A percentile compares a stretch with the other conserved stretches of the same genome.
These are phyloP conservation scores for Thumatha senex DNA, from an alignment of 2,888 invertebrate genomes.

Conservation along the genomic window DNA sequence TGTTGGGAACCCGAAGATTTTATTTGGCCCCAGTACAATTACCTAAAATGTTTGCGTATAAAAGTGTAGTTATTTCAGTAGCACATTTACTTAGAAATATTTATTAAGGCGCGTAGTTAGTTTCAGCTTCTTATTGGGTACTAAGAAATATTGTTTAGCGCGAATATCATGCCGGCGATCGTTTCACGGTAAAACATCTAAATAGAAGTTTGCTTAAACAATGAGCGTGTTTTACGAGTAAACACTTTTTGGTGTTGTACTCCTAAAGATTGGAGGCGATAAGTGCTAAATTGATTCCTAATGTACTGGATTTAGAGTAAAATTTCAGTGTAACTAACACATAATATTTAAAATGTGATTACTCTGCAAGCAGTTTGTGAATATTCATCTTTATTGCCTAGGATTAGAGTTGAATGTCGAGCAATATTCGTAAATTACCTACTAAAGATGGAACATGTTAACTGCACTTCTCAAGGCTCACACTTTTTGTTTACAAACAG, in stretches of 20 bases:
- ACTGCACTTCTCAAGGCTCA: slow-evolving; percentile 73
- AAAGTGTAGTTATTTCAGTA: too few relatives aligned
- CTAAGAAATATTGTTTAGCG: slow-evolving; percentile 65
- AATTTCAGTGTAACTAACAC: slow-evolving; percentile 22
- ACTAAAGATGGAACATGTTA: slow-evolving; percentile 69
- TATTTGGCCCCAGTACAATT: too few relatives aligned
- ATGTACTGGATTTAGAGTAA: slow-evolving; percentile 34
- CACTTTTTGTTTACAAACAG: slow-evolving; percentile 72
- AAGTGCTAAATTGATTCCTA: slow-evolving; percentile 47
- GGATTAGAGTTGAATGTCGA: slow-evolving; percentile 41
- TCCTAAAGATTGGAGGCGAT: slow-evolving; percentile 51
- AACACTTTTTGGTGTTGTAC: slow-evolving; percentile 66
- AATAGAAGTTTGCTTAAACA: slow-evolving; percentile 80
- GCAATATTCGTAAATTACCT: slow-evolving; percentile 19
- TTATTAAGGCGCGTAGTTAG: slow-evolving; percentile 52
- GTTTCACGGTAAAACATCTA: slow-evolving; percentile 73
- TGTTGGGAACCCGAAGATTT: too few relatives aligned
- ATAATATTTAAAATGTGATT: slow-evolving; percentile 28
- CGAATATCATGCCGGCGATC: slow-evolving; percentile 52
- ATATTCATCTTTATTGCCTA: slow-evolving; percentile 29
- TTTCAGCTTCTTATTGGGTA: slow-evolving; percentile 54
- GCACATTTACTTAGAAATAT: too few relatives aligned
- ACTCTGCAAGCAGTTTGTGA: slow-evolving; percentile 35
- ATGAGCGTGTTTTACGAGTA: slow-evolving; percentile 79
- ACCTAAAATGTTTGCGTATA: background rate